Percentiles rank a stretch among this genome's conserved stretches.
These are phyloP conservation scores for Hystrix cristata DNA, from an alignment of 2,113 vertebrate species.

Conservation along the genomic window DNA sequence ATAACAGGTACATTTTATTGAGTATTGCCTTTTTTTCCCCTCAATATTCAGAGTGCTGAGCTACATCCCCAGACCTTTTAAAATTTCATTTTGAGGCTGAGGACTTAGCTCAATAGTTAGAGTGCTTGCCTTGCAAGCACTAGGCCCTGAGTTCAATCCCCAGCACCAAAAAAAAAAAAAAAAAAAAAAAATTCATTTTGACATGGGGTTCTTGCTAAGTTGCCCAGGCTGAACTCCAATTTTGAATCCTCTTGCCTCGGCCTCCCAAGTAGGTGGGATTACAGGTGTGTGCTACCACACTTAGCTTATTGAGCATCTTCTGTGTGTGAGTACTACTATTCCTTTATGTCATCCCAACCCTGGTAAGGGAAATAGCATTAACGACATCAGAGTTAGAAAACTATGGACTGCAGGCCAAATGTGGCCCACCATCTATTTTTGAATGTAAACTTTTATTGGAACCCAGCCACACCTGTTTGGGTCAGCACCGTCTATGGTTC, in stretches of 20 bases:
- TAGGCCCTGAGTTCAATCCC: too few species aligned
- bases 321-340: neutral
- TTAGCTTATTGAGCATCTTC: neutral
- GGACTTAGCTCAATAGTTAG: too few species aligned
- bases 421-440: neutral
- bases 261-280: neutral
- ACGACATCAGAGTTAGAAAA: neutral
- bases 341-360: neutral
- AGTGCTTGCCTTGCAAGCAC: too few species aligned
- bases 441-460: constrained; percentile 59
- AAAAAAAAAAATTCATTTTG: too few species aligned
- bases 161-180: too few species aligned
- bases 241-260: neutral
- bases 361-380: neutral
- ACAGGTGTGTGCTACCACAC: neutral
- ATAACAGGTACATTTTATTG: neutral
- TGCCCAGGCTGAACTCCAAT: neutral
- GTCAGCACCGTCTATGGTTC: too few species aligned
- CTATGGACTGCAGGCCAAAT: neutral
- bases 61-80: neutral
- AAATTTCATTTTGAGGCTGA: neutral
- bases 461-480: neutral
- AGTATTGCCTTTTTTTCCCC: neutral
- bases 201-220: neutral
- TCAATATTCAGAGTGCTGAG: neutral